Evolutionary conservation across 2,797 vertebrate species (phyloP), one percentile per base, ranked within the genome.

Genomic region (Gephyroberyx darwinii): DNA sequence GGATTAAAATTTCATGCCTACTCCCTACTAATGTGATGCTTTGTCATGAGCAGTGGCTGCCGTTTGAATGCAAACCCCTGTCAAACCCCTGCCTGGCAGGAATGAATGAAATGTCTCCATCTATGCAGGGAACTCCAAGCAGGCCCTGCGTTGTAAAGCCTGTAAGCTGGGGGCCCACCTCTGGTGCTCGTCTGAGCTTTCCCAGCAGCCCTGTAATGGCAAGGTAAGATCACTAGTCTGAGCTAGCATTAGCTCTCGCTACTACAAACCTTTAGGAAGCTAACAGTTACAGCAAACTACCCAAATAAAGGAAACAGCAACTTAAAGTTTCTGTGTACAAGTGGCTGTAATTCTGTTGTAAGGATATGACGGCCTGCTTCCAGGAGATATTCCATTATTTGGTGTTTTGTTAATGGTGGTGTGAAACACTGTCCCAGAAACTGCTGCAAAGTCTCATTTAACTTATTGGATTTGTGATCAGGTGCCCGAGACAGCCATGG

Each of bases 171-270:
- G 94, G 0, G 92, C 95, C 56, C 96, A 98, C 85, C 93, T 97
- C 63, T 96, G 96, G 95, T 97, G 96, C 85, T 96, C 94, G 0
- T 94, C 95, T 20, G 96, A 96, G 78, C 93, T 96, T 63, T 96
- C 95, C 48, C 94, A 93, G 85, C 95, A 96, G 84, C 93, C 93
- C 22, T 98, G 96, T 82, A 92, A 91, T 0, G 95, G 96, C 77
- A 98, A 96, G 92, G 94, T 92, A 91, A 94, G 86, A 81, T 26
- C 52, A n/a, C 35, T 26, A 47, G 5, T 9, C 20, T 14, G 31
- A 41, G 33, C 53, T 8, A 22, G 50, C 13, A 51, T 54, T 35
- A 72, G 19, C 50, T 60, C 48, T 68, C 37, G 68, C 39, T 35
- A 5, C 62, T 43, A 50, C 43, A 19, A 13, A 63, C n/a, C 16